phyloP scores from a whole-genome alignment of 2,797 vertebrate species.

The Sarcoramphus papa region DNA sequence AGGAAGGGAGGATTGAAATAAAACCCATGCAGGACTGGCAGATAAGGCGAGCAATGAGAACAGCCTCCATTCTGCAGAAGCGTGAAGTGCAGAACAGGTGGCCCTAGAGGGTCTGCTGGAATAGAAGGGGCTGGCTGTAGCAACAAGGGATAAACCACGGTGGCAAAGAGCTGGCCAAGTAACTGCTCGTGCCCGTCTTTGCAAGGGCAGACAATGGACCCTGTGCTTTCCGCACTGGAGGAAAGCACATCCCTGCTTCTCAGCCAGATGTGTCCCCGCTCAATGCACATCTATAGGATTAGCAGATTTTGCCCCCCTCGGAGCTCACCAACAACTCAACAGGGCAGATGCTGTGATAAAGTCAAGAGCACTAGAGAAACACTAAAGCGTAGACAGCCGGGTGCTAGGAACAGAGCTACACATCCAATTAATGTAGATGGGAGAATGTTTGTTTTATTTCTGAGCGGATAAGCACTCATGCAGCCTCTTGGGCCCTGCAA shows the following conservation, averaged over 20 bases:
- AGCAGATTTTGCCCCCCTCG: neutral
- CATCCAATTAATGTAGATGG: neutral
- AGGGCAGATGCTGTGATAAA: neutral
- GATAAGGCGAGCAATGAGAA: neutral
- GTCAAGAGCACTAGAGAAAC: neutral
- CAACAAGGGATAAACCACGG: rapidly evolving
- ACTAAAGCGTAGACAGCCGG: rapidly evolving
- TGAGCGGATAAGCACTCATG: neutral
- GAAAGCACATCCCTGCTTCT: neutral
- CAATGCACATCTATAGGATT: rapidly evolving
- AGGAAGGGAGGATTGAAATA: slow-evolving; percentile 47
- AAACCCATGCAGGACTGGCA: neutral
- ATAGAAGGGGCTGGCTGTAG: neutral
- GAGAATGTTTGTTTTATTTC: neutral
- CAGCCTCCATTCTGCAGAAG: neutral
- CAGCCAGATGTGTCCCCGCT: neutral
- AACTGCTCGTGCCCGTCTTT: neutral
- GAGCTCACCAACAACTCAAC: neutral
- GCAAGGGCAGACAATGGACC: neutral
- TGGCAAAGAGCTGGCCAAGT: neutral
- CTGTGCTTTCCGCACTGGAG: rapidly evolving
- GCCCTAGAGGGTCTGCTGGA: neutral
- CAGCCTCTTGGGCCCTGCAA: neutral
- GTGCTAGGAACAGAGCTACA: neutral
- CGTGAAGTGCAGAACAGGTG: rapidly evolving